phyloP scores from a whole-genome alignment of 2,888 invertebrate genomes.

The Aquatica leii region DNA sequence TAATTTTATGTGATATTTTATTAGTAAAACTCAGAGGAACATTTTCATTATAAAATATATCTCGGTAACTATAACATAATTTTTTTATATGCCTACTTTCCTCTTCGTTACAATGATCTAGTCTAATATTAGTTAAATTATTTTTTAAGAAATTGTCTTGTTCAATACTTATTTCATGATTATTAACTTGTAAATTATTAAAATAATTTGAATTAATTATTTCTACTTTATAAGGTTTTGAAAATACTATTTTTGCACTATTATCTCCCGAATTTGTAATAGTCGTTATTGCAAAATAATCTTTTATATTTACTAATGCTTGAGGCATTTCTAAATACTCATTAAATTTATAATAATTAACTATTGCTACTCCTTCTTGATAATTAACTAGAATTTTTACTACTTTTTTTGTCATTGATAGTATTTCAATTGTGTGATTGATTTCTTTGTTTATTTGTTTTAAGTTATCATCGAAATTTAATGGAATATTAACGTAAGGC shows the following conservation, averaged over 20 bases:
- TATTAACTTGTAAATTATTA: conserved; percentile 2
- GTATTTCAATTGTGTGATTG: background rate
- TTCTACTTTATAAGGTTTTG: background rate
- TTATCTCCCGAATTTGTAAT: background rate
- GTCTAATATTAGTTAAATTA: background rate
- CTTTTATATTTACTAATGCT: background rate
- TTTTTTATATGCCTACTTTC: conserved; percentile 1
- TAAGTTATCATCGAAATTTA: background rate
- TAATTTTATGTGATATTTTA: conserved; percentile 2
- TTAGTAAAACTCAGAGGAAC: background rate
- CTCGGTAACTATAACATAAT: background rate
- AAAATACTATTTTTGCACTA: conserved; percentile 6
- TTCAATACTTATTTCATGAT: background rate
- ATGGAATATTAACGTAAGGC: background rate
- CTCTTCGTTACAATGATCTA: conserved; percentile 1
- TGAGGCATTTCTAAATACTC: conserved; percentile 1
- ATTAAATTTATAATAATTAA: background rate
- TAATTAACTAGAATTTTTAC: background rate
- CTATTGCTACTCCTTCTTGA: background rate
- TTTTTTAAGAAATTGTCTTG: background rate
- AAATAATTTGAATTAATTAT: too few relatives aligned
- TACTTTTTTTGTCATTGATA: background rate
- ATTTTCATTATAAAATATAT: conserved; percentile 3
- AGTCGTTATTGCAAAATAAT: conserved; percentile 7
- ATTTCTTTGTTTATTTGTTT: background rate